These are phyloP conservation scores for Chaetura pelagica DNA, from an alignment of 2,113 vertebrate genomes.

Conservation along the genomic window DNA sequence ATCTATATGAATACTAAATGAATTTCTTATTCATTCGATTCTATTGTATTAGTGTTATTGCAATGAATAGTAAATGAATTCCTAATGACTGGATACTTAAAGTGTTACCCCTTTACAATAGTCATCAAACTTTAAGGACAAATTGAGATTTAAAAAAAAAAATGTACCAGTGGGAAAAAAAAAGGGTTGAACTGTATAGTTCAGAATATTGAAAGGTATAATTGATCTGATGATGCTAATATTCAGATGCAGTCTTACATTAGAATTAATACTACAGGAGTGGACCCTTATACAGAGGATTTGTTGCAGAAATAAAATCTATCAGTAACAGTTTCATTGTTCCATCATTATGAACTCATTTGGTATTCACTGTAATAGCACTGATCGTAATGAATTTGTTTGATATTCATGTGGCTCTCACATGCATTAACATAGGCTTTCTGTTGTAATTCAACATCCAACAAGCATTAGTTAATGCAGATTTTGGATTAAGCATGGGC, in stretches of 20 bases:
- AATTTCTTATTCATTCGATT: slow-evolving; percentile 68
- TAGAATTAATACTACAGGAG: slow-evolving; percentile 77
- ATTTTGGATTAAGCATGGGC: slow-evolving; percentile 69
- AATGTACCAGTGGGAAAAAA: slow-evolving; percentile 15
- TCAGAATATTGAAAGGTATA: slow-evolving; percentile 59
- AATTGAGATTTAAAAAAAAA: slow-evolving; percentile 25
- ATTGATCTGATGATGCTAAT: slow-evolving; percentile 75
- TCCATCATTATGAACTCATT: slow-evolving; percentile 82
- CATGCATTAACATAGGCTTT: slow-evolving; percentile 78
- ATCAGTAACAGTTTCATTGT: slow-evolving; percentile 83
- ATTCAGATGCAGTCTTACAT: slow-evolving; percentile 72
- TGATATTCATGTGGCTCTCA: slow-evolving; percentile 82
- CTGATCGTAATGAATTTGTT: slow-evolving; percentile 84
- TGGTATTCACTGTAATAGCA: slow-evolving; percentile 84
- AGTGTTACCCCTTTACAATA: slow-evolving; percentile 70
- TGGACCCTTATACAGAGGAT: slow-evolving; percentile 74
- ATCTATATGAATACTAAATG: slow-evolving; percentile 65
- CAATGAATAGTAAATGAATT: slow-evolving; percentile 73
- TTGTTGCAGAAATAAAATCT: slow-evolving; percentile 84
- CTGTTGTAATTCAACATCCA: slow-evolving; percentile 80
- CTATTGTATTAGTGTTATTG: slow-evolving; percentile 72
- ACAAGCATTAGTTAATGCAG: slow-evolving; percentile 78
- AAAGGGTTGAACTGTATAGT: background rate
- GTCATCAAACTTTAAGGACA: slow-evolving; percentile 66
- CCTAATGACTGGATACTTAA: slow-evolving; percentile 75